Evolutionary conservation across 2,797 vertebrate genomes (phyloP).

Genomic region (Chromis chromis): DNA sequence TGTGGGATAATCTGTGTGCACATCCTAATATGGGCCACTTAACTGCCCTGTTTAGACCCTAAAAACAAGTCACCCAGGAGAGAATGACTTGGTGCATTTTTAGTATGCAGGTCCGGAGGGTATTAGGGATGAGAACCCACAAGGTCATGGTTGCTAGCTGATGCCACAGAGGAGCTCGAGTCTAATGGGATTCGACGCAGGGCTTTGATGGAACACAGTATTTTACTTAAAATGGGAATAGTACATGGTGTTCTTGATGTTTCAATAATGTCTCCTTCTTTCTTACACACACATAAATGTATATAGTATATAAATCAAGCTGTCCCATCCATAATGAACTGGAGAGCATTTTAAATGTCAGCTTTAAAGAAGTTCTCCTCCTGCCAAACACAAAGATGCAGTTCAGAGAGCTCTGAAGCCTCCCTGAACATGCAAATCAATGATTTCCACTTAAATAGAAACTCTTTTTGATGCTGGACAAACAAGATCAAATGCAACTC

Average conservation of each 20-base stretch:
- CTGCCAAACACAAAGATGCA: constrained; percentile 20
- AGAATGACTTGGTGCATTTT: constrained; percentile 59
- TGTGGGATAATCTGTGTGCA: constrained; percentile 47
- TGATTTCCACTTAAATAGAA: constrained; percentile 3
- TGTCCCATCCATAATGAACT: background rate
- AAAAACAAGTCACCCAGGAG: constrained; percentile 48
- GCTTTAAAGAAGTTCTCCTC: background rate
- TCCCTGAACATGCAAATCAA: background rate
- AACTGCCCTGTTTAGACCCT: constrained; percentile 32
- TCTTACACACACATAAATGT: constrained; percentile 9
- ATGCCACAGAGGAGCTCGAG: constrained; percentile 49
- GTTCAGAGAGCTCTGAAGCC: background rate
- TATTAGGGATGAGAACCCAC: constrained; percentile 55
- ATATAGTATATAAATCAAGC: constrained; percentile 1
- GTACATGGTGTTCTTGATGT: constrained; percentile 17
- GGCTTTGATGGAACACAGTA: constrained; percentile 51
- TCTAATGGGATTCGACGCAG: constrained; percentile 49
- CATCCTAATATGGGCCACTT: constrained; percentile 37
- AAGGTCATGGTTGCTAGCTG: constrained; percentile 61
- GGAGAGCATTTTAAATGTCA: background rate
- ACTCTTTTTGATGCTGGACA: constrained; percentile 23
- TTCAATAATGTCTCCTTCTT: constrained; percentile 4
- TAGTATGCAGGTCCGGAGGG: constrained; percentile 43
- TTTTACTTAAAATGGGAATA: constrained; percentile 43
- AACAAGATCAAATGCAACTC: constrained; percentile 3